Base-by-base conservation (phyloP, 2,888 invertebrate species). In the Clostera curtula region DNA sequence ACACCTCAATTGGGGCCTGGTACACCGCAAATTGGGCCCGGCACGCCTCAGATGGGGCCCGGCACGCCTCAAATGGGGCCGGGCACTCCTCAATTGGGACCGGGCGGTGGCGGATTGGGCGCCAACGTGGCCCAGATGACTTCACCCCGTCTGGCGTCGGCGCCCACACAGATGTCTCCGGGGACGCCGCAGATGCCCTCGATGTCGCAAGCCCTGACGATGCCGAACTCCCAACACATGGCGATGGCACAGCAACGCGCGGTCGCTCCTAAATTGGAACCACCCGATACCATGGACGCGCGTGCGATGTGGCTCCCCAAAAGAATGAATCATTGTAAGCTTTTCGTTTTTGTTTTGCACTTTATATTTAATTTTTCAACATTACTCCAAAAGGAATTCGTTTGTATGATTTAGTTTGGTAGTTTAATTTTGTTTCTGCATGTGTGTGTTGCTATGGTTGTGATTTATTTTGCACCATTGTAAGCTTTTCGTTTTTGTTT, bases 241-340 rank as follows among this genome's bases (percentile, higher is more conserved):
- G 67, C 49, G 6, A 62, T 80, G 69, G 67, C 59, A 5, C 77
- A 74, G 32, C 79, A 80, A 31, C 60, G 85, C 52, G 57, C 71
- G 3, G 71, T 85, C 43, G 86, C 86, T 15, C 86, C 87, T 16
- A 88, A 88, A 66, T 57, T 87, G 47, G 88, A 88, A 56, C 87
- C 86, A 11, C 85, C 86, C 20, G 88, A 88, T 45, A 83, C 85
- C 22, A 76, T 83, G 75, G 87, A 87, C 50, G 85, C 87, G 28
- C 72, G 88, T 41, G 74, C 85, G 36, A 87, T 87, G 75, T 89
- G 88, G 89, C 82, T 88, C 68, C 88, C 88, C 41, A 86, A 88
- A 67, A 71, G 86, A 80, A 87, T 88, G 82, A 86, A 86, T 58
- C 87, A 88, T 86, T 83, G 88, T 88, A 88, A 88, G 88, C 85